phyloP scores from a whole-genome alignment of 1,140 invertebrate genomes.

The Brachystomella parvula region DNA sequence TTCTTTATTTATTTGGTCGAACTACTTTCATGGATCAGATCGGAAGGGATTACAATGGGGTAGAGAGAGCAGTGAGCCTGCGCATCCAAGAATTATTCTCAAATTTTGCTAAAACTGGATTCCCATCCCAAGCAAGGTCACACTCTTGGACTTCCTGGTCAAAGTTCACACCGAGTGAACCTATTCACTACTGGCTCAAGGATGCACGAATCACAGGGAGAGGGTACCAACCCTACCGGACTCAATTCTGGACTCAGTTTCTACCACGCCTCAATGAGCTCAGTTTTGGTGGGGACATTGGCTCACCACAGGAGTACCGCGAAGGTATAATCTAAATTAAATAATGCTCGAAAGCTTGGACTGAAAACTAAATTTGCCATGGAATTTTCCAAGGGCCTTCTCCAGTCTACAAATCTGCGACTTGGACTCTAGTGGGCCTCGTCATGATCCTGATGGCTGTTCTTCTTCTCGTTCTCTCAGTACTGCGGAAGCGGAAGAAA shows the following conservation, averaged over 20 bases:
- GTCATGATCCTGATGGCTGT: slow-evolving; percentile 33
- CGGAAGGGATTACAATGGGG: slow-evolving; percentile 34
- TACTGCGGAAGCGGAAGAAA: slow-evolving; percentile 34
- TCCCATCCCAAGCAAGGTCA: slow-evolving; percentile 16
- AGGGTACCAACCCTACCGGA: slow-evolving; percentile 36
- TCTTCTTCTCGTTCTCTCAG: slow-evolving; percentile 32
- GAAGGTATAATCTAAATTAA: slow-evolving; percentile 27
- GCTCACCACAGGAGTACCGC: slow-evolving; percentile 29
- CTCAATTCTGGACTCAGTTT: slow-evolving; percentile 38
- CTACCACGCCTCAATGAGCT: slow-evolving; percentile 32
- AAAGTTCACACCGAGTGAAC: slow-evolving; percentile 13
- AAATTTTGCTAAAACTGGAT: slow-evolving; percentile 24
- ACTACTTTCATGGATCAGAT: slow-evolving; percentile 45
- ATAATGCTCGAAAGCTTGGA: no score
- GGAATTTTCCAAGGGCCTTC: slow-evolving; percentile 20
- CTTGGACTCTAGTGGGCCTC: slow-evolving; percentile 36
- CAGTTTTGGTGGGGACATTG: slow-evolving; percentile 18
- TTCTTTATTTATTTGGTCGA: slow-evolving; percentile 57
- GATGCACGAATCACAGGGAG: slow-evolving; percentile 28
- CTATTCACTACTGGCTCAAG: slow-evolving; percentile 25
- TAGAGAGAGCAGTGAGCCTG: slow-evolving; percentile 25
- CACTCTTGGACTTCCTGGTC: slow-evolving; percentile 34
- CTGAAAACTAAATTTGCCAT: neutral
- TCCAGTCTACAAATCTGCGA: slow-evolving; percentile 35
- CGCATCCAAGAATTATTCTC: slow-evolving; percentile 34